Conservation (phyloP, 1,140 invertebrate species). For the Diuraphis noxia region DNA sequence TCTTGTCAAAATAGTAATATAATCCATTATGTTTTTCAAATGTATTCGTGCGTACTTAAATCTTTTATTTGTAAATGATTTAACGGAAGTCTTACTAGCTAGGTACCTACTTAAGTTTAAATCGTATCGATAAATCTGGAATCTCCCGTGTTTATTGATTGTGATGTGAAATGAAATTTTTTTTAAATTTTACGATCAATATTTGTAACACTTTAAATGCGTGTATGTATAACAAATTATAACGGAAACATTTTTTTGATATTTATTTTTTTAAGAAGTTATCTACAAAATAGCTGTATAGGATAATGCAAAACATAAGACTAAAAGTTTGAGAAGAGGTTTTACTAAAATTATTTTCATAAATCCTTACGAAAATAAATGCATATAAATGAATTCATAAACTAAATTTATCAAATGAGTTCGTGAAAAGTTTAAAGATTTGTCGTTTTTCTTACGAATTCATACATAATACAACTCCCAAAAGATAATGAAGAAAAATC, state of each 20-base stretch:
- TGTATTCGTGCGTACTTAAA: neutral
- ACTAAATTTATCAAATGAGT: neutral
- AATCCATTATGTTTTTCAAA: neutral
- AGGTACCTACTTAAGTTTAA: neutral
- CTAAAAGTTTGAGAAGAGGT: neutral
- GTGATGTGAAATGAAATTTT: neutral
- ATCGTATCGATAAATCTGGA: neutral
- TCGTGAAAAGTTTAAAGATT: neutral
- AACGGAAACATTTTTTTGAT: neutral
- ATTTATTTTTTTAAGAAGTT: neutral
- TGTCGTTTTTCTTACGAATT: neutral
- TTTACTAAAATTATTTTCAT: neutral
- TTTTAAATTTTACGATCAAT: neutral
- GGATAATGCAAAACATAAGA: neutral
- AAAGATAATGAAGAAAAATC: conserved; percentile 33
- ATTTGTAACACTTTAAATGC: neutral
- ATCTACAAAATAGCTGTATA: neutral
- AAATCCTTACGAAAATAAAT: neutral
- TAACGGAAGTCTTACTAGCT: neutral
- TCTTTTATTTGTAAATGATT: neutral
- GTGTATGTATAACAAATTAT: neutral
- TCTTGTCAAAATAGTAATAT: neutral
- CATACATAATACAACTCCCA: neutral
- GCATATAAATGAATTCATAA: conserved; percentile 13
- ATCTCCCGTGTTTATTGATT: neutral